Conservation (phyloP, 2,797 vertebrate genomes). For the Rachycentron canadum region DNA sequence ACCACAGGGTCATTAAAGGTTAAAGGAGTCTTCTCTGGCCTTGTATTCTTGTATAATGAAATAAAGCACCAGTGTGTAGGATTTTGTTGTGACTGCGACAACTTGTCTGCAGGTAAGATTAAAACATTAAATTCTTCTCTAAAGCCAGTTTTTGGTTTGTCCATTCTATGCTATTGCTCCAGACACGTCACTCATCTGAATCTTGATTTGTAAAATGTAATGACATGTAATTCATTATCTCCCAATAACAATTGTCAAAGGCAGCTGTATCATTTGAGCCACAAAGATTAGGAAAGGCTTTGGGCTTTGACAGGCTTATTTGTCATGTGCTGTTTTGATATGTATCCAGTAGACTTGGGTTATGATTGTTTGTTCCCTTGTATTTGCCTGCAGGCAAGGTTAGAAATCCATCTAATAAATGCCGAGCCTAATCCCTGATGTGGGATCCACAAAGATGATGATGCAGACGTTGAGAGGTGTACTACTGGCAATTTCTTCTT, state of each 20-base stretch:
- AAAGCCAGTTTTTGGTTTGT: too few relatives aligned
- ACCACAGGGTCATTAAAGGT: background rate
- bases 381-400: conserved; percentile 64
- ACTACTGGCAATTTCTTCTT: conserved; percentile 38
- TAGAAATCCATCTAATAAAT: conserved; percentile 70
- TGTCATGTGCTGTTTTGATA: conserved; percentile 69
- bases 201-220: conserved; percentile 31
- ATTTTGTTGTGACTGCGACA: too few relatives aligned
- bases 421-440: conserved; percentile 57
- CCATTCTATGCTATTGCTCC: background rate
- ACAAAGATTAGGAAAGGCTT: conserved; percentile 55
- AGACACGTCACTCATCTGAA: conserved; percentile 38
- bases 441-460: conserved; percentile 54
- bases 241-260: conserved; percentile 52
- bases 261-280: conserved; percentile 52
- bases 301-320: conserved; percentile 70
- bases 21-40: background rate
- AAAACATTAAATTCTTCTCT: too few relatives aligned
- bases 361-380: conserved; percentile 70
- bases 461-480: conserved; percentile 51
- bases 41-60: too few relatives aligned
- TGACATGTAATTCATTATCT: conserved; percentile 67
- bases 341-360: conserved; percentile 60
- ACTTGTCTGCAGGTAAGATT: too few relatives aligned
- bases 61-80: too few relatives aligned